phyloP scores from a whole-genome alignment of 2,113 vertebrate species.

The Laterallus jamaicensis region DNA sequence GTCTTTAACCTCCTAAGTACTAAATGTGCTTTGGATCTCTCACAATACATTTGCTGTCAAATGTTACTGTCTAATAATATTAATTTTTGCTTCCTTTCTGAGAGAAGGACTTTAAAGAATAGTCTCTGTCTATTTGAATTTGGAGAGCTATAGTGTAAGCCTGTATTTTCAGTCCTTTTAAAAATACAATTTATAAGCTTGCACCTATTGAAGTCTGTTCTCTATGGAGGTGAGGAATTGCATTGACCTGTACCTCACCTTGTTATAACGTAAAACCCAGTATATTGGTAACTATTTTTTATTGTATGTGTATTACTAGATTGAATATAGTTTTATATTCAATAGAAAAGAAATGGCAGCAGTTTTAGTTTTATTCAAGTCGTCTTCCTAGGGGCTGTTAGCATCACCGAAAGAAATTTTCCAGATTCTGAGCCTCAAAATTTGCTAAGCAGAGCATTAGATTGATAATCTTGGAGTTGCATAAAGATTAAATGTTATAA shows the following conservation, averaged over 20 bases:
- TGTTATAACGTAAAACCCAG: not conserved
- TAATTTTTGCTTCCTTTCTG: constrained; percentile 29
- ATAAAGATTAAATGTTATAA: not conserved
- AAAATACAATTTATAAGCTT: not conserved
- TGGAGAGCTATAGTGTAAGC: not conserved
- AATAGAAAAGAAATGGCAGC: not conserved
- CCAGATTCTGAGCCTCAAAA: not conserved
- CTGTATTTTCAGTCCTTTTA: not conserved
- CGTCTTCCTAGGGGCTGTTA: not conserved
- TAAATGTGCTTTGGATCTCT: constrained; percentile 60
- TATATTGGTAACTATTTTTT: not conserved
- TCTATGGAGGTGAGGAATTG: not conserved
- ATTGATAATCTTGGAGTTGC: not conserved
- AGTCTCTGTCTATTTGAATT: not conserved
- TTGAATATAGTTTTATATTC: not conserved
- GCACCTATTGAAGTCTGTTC: not conserved
- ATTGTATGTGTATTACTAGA: not conserved
- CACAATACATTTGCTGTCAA: constrained; percentile 29
- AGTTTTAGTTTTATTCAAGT: not conserved
- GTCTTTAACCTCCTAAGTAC: constrained; percentile 68
- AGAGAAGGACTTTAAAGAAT: not conserved
- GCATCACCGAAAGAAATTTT: not conserved
- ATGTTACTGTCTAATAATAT: constrained; percentile 18
- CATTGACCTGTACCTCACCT: not conserved
- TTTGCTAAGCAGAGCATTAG: not conserved